phyloP scores from a whole-genome alignment of 1,140 invertebrate genomes.

The Drosophila trapezifrons region DNA sequence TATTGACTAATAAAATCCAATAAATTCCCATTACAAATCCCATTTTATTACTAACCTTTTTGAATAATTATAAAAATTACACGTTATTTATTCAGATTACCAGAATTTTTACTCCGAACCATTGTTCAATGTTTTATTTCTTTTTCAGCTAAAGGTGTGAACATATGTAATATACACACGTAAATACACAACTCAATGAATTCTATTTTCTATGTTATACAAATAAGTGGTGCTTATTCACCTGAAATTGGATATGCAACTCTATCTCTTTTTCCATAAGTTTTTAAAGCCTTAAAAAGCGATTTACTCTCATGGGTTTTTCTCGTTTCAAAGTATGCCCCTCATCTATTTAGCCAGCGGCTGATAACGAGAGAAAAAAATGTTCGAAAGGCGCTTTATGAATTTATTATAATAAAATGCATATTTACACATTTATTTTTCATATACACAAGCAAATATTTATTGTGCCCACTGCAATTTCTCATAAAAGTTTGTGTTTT shows the following conservation, averaged over 20 bases:
- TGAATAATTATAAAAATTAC: not conserved
- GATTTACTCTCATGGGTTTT: slow-evolving; percentile 5
- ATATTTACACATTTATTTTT: slow-evolving; percentile 35
- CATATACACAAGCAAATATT: slow-evolving; percentile 49
- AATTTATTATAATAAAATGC: slow-evolving; percentile 69
- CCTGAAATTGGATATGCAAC: not conserved
- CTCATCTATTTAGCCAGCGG: slow-evolving; percentile 15
- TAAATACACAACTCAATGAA: not conserved
- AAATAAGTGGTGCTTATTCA: not conserved
- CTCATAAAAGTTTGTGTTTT: slow-evolving; percentile 43
- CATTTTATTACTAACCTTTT: not conserved
- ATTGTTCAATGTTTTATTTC: not conserved
- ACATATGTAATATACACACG: too few relatives aligned
- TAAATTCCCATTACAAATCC: too few relatives aligned
- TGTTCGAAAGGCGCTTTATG: slow-evolving; percentile 51
- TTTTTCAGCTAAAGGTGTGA: not conserved
- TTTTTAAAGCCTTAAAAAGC: slow-evolving; percentile 1
- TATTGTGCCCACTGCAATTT: slow-evolving; percentile 60
- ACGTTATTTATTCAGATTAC: too few relatives aligned
- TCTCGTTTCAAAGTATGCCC: slow-evolving; percentile 1
- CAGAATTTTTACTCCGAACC: not conserved
- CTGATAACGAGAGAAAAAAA: slow-evolving; percentile 35
- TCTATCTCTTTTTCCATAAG: not conserved
- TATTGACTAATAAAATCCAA: not conserved
- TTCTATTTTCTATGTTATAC: not conserved